Conservation (phyloP, 2,113 vertebrate genomes). For the Lamprologus lemairii region DNA sequence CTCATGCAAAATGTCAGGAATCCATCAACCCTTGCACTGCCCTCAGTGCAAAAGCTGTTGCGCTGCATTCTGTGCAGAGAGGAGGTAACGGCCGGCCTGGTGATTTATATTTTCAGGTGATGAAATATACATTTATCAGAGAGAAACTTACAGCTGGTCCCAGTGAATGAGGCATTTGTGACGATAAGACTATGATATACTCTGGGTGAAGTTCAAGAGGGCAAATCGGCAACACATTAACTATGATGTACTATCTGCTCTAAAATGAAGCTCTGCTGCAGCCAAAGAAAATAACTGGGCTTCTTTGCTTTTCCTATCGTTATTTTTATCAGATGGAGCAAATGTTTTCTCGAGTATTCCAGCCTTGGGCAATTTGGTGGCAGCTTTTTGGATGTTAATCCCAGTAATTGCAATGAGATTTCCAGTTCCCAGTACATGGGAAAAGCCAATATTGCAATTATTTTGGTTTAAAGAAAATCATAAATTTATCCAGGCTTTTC, state of each 20-base stretch:
- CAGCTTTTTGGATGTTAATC: not conserved
- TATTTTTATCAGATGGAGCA: slow-evolving; percentile 6
- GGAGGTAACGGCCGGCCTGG: not conserved
- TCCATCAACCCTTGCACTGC: not conserved
- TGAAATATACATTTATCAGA: slow-evolving; percentile 51
- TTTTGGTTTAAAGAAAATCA: not conserved
- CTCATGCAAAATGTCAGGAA: not conserved
- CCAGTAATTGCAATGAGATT: not conserved
- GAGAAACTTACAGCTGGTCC: slow-evolving; percentile 5
- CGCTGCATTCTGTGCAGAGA: not conserved
- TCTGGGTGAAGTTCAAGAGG: slow-evolving; percentile 54
- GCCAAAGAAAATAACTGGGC: not conserved
- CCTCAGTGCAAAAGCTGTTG: not conserved
- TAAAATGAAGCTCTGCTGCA: slow-evolving; percentile 1
- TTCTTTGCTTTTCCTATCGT: not conserved
- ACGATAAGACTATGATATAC: slow-evolving; percentile 53
- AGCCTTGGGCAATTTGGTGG: not conserved
- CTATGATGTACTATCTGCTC: slow-evolving; percentile 41
- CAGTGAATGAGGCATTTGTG: slow-evolving; percentile 22
- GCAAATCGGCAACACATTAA: slow-evolving; percentile 39
- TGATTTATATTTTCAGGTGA: slow-evolving; percentile 43
- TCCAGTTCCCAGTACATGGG: not conserved
- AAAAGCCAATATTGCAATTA: not conserved
- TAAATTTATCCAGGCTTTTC: not conserved
- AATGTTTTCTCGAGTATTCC: not conserved